Evolutionary conservation across 2,113 vertebrate genomes (phyloP), one percentile per base, ranked within the genome.

Genomic region (Toxostoma redivivum): DNA sequence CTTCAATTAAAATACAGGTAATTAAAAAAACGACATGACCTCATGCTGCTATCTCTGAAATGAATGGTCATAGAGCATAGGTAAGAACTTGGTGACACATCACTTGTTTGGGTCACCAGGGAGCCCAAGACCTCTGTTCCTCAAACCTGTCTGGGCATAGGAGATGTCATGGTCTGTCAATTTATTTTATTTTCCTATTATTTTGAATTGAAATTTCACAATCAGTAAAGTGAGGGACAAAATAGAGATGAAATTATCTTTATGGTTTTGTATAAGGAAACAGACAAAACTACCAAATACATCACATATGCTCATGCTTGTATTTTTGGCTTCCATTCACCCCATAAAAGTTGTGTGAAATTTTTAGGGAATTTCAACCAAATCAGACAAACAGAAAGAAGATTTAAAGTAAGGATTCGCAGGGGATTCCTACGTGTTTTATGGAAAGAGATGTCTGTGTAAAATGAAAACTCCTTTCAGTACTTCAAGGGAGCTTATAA

Each of bases 301-400:
- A 33, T 77, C 33, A 10, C 5, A 3, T 57, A 47, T 86, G 27
- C 25, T 24, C 15, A 38, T 0, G 0, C 4, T 27, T 65, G 9
- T 56, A 20, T 40, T 72, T 64, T 72, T 44, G 40, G n/a, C 31
- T 90, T 64, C 35, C 27, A 35, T 67, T 86, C 23, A 33, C 14
- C 9, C 60, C 30, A 27, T 31, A 74, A 83, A 58, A 35, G 3
- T 48, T 51, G 35, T 60, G 35, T 15, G 21, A 87, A 23, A 40
- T 45, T 86, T 56, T 86, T 73, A 73, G 47, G 21, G 25, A 65
- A 42, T 70, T 70, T 81, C 56, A 93, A 50, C 15, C 28, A 61
- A 81, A 45, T 77, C 11, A 57, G 22, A 38, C 7, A 33, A 72
- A 42, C 2, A 37, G 15, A 38, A 87, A 42, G 20, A 90, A 69